phyloP scores from a whole-genome alignment of 2,797 vertebrate genomes.

The Smutsia gigantea region DNA sequence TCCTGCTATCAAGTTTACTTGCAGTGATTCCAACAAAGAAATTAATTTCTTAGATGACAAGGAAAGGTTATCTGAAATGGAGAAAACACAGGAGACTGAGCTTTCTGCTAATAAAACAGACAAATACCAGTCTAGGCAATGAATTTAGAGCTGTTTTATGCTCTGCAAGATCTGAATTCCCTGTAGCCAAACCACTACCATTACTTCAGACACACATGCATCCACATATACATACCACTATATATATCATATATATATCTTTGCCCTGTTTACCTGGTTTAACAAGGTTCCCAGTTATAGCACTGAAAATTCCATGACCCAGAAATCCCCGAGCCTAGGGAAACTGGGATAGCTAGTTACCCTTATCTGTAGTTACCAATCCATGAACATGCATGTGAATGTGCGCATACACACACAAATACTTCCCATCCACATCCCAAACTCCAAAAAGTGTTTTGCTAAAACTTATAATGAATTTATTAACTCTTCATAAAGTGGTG shows the following conservation, averaged over 20 bases:
- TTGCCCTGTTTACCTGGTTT: neutral
- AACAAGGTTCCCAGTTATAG: slow-evolving; percentile 6
- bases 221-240: neutral
- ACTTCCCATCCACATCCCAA: neutral
- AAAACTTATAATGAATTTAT: slow-evolving; percentile 72
- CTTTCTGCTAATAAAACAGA: slow-evolving; percentile 87
- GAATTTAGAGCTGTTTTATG: slow-evolving; percentile 81
- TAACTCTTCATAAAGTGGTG: slow-evolving; percentile 61
- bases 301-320: neutral
- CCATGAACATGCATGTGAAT: neutral
- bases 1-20: slow-evolving; percentile 87
- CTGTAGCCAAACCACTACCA: slow-evolving; percentile 66
- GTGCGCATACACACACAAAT: neutral
- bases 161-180: slow-evolving; percentile 74
- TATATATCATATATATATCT: neutral
- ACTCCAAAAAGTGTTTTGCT: slow-evolving; percentile 54
- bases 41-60: slow-evolving; percentile 88
- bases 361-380: neutral
- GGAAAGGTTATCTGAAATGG: slow-evolving; percentile 85
- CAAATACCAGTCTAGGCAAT: slow-evolving; percentile 82
- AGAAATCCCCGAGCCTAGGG: slow-evolving; percentile 7
- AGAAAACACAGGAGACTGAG: slow-evolving; percentile 86
- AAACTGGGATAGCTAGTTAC: neutral
- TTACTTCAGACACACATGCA: neutral
- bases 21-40: slow-evolving; percentile 88